Base-by-base conservation (phyloP, 1,140 invertebrate species). In the Drosophila varians region DNA sequence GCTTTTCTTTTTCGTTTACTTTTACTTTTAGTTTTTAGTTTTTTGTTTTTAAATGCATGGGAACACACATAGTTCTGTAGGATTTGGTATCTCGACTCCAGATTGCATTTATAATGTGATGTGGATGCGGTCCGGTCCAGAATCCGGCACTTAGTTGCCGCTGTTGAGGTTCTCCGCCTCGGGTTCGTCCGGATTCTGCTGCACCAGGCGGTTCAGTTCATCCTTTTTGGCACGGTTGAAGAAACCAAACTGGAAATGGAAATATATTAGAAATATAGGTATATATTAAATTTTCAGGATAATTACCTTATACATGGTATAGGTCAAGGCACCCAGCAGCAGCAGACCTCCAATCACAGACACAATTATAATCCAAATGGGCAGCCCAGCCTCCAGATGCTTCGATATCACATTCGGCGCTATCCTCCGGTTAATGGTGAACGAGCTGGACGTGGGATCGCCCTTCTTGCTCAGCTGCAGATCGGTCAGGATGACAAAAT, bases 361-460 rank as follows among this genome's bases (percentile, higher is more conserved):
- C 0, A 91, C 14, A 31, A 91, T 80, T 6, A 79, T 78, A 12
- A 90, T 68, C 90, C 90, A 91, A 26, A 90, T 74, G 25, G 86
- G 75, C 3, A 54, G 42, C 3, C 26, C 47, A 1, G 47, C 73
- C 6, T 64, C 55, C 47, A 86, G 49, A 79, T 91, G 88, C 46
- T 90, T 90, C 1, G 86, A 91, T 43, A 91, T 89, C 11, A 91
- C 70, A 58, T 89, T 90, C 11, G 90, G 80, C 6, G 89, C 88
- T 4, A 91, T 84, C 19, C 75, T 90, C 0, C 55, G 68, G 12
- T 51, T 70, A 1, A 91, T 77, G 1, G 34, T 26, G 14, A 89
- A 26, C 4, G 88, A 65, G 4, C 19, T 74, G 18, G 69, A 58
- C 2, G 31, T 16, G 4, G 72, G 77, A 65, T 89, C 89, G 6